phyloP scores from a whole-genome alignment of 2,888 invertebrate genomes.

The Sinentomon sp. region DNA sequence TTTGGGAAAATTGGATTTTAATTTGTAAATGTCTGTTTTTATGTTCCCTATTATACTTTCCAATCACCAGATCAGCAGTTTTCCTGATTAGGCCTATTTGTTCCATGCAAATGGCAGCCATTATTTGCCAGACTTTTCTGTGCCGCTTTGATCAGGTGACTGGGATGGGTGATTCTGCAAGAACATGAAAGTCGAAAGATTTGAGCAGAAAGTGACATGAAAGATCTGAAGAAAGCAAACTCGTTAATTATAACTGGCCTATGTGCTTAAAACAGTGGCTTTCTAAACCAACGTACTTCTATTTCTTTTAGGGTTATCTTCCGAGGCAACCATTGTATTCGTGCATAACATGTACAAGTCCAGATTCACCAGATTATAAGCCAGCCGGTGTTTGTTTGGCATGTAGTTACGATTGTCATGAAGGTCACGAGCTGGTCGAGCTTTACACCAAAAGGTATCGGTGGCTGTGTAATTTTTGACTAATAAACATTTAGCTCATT shows the following conservation, averaged over 20 bases:
- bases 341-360: constrained; percentile 62
- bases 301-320: constrained; percentile 46
- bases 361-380: constrained; percentile 29
- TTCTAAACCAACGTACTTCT: neutral
- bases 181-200: too few species aligned
- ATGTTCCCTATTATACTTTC: too few species aligned
- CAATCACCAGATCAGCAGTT: too few species aligned
- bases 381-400: constrained; percentile 74
- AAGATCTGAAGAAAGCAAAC: neutral
- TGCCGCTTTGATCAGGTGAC: too few species aligned
- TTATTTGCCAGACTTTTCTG: too few species aligned
- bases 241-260: neutral
- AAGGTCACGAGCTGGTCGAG: constrained; percentile 79
- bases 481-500: too few species aligned
- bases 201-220: neutral
- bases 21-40: too few species aligned
- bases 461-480: too few species aligned
- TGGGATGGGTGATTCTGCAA: too few species aligned
- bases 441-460: constrained; percentile 57
- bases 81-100: too few species aligned
- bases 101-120: too few species aligned
- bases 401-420: constrained; percentile 80
- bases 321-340: constrained; percentile 81
- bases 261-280: constrained; percentile 2
- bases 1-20: too few species aligned